Percentiles rank a stretch among this genome's conserved stretches.
Conservation (phyloP, 2,888 invertebrate genomes). For the Drosophila rubida region DNA sequence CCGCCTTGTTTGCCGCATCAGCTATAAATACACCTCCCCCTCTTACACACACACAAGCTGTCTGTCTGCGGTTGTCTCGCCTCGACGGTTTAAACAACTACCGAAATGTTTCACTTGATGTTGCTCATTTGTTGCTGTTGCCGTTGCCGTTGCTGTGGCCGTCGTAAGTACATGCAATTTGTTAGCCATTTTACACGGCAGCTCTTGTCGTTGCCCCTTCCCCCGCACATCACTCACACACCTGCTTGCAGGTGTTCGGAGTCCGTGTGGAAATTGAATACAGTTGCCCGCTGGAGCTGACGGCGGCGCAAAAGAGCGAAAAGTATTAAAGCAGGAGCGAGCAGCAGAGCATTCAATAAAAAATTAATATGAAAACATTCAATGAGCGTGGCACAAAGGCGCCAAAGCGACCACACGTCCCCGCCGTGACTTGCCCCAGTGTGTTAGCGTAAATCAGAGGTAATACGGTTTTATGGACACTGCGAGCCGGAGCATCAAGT, state of each 20-base stretch:
- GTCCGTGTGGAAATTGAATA: conserved; percentile 72
- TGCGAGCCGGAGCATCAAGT: conserved; percentile 48
- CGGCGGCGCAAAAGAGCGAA: conserved; percentile 19
- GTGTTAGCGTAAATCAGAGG: conserved; percentile 69
- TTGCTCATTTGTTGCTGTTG: conserved; percentile 60
- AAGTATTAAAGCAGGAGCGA: conserved; percentile 3
- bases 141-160: conserved; percentile 41
- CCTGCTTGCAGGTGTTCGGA: neutral
- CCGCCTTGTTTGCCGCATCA: conserved; percentile 46
- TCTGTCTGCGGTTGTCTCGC: conserved; percentile 51
- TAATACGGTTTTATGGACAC: conserved; percentile 73
- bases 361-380: conserved; percentile 74
- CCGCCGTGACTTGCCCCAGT: conserved; percentile 3
- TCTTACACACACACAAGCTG: conserved; percentile 18
- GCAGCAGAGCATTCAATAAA: conserved; percentile 68
- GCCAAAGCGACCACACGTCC: conserved; percentile 29
- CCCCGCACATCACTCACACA: conserved; percentile 6
- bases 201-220: conserved; percentile 30
- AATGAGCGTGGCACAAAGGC: conserved; percentile 64
- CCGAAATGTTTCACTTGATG: conserved; percentile 63
- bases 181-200: conserved; percentile 76
- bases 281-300: conserved; percentile 52
- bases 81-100: conserved; percentile 59
- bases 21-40: conserved; percentile 47
- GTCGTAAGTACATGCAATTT: conserved; percentile 72